Conservation (phyloP, 2,888 invertebrate species). For the Erynnis tages region DNA sequence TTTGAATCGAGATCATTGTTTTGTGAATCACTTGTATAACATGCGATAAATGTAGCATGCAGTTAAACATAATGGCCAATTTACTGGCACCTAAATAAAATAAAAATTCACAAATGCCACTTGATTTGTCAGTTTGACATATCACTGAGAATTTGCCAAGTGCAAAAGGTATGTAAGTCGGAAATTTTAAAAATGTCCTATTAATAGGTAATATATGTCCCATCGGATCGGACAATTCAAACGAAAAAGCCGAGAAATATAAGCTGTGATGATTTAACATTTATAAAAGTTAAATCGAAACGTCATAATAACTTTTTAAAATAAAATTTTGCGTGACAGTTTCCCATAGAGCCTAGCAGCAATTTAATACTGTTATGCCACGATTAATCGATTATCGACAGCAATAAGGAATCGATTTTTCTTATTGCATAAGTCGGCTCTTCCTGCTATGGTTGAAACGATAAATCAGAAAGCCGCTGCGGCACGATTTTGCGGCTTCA, state of each 20-base stretch:
- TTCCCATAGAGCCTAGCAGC: conserved; percentile 1
- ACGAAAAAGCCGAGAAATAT: too few relatives aligned
- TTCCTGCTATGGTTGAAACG: conserved; percentile 30
- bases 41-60: background rate
- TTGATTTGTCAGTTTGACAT: background rate
- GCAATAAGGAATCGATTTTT: conserved; percentile 31
- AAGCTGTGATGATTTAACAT: too few relatives aligned
- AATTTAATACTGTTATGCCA: conserved; percentile 22
- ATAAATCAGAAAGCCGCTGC: background rate
- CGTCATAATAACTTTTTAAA: background rate
- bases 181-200: too few relatives aligned
- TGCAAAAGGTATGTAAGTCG: too few relatives aligned
- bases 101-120: background rate
- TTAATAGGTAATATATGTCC: too few relatives aligned
- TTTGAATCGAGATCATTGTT: too few relatives aligned
- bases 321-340: conserved; percentile 5
- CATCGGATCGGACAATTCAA: too few relatives aligned
- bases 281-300: too few relatives aligned
- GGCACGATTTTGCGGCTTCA: background rate
- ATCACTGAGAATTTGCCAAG: too few relatives aligned
- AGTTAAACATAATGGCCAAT: background rate
- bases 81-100: background rate
- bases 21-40: too few relatives aligned
- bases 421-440: conserved; percentile 29
- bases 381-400: conserved; percentile 27